phyloP scores from a whole-genome alignment of 2,888 invertebrate species.

The Aelia acuminata region DNA sequence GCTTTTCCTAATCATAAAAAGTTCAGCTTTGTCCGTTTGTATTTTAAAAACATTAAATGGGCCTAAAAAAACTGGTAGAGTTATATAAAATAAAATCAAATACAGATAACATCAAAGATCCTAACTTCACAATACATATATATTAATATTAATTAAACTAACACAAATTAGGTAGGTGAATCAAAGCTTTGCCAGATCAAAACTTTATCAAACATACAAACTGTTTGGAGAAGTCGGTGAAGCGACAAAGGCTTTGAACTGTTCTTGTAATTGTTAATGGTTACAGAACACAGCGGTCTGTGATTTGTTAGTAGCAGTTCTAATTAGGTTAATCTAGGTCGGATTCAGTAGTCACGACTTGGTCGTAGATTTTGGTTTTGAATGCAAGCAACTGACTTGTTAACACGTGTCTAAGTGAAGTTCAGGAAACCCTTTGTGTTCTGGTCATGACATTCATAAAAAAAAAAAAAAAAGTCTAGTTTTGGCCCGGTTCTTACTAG shows the following conservation, averaged over 20 bases:
- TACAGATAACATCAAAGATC: no score
- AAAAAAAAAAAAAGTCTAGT: no score
- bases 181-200: not conserved
- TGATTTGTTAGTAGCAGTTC: not conserved
- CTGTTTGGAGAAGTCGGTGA: not conserved
- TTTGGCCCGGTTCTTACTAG: no score
- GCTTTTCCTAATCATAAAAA: no score
- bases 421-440: not conserved
- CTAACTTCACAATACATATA: not conserved
- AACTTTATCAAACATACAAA: not conserved
- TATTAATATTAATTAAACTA: not conserved
- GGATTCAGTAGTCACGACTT: not conserved
- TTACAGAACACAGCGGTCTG: not conserved
- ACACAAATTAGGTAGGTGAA: not conserved
- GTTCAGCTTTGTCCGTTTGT: no score
- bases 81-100: no score
- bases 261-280: conserved; percentile 4
- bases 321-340: not conserved
- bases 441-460: not conserved
- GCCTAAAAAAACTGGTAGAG: no score
- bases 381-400: not conserved
- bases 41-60: no score
- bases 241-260: not conserved
- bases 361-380: not conserved
- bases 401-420: not conserved